These are phyloP conservation scores for Metellina segmentata DNA, from an alignment of 2,888 invertebrate species.

Conservation along the genomic window DNA sequence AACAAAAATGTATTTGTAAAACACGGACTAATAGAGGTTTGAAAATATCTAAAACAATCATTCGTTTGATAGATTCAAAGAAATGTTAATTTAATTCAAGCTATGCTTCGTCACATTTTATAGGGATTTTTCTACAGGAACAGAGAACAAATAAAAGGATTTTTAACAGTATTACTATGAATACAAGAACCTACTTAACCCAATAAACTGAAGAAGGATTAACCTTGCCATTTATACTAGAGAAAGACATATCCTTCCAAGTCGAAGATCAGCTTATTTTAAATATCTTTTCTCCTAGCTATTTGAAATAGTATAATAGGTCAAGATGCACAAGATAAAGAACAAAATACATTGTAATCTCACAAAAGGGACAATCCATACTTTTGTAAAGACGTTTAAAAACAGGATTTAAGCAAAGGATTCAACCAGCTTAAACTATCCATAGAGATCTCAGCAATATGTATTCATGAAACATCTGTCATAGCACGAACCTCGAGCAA, in stretches of 20 bases:
- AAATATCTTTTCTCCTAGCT: background rate
- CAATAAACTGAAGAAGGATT: background rate
- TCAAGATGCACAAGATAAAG: background rate
- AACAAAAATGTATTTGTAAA: too few species aligned
- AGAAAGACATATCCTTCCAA: background rate
- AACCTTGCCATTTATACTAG: background rate
- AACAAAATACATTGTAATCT: background rate
- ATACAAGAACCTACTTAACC: background rate
- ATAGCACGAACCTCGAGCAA: slow-evolving; percentile 5
- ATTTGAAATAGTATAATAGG: background rate
- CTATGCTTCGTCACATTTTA: too few species aligned
- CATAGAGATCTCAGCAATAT: background rate
- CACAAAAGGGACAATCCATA: slow-evolving; percentile 9
- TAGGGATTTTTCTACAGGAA: too few species aligned
- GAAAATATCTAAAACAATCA: too few species aligned
- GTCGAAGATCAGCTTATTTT: background rate
- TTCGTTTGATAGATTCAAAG: too few species aligned
- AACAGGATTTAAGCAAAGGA: background rate
- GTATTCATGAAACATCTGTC: slow-evolving; percentile 5
- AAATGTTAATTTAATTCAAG: too few species aligned
- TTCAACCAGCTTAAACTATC: slow-evolving; percentile 28
- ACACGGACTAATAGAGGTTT: too few species aligned
- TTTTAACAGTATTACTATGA: too few species aligned
- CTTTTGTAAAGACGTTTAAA: background rate
- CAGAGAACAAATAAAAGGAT: too few species aligned